Conservation (phyloP, 2,888 invertebrate genomes). For the Biston stratarius region DNA sequence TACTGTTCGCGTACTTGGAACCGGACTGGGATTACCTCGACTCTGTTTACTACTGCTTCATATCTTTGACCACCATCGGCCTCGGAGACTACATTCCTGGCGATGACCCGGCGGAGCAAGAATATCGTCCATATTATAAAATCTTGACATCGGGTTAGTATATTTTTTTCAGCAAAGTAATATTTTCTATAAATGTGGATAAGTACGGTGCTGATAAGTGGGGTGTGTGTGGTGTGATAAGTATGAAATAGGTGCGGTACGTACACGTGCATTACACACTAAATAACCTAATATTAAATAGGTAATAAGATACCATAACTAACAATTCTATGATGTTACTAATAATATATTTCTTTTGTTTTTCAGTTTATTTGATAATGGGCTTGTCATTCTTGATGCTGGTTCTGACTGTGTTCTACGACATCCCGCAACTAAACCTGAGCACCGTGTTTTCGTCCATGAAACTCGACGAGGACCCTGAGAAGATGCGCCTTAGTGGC, state of each 20-base stretch:
- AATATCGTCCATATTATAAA: slow-evolving; percentile 93
- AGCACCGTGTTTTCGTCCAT: slow-evolving; percentile 92
- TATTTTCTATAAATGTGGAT: too few species aligned
- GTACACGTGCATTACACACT: too few species aligned
- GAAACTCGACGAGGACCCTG: slow-evolving; percentile 86
- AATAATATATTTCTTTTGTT: background rate
- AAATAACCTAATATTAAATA: too few species aligned
- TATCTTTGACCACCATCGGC: slow-evolving; percentile 95
- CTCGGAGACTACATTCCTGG: slow-evolving; percentile 96
- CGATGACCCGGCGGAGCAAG: slow-evolving; percentile 89
- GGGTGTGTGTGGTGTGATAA: too few species aligned
- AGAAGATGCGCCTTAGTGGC: slow-evolving; percentile 89
- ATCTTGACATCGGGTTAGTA: slow-evolving; percentile 91
- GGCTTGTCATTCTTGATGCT: slow-evolving; percentile 95
- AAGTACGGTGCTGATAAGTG: too few species aligned
- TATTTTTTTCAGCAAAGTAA: too few species aligned
- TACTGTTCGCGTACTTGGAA: slow-evolving; percentile 91
- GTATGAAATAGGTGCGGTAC: too few species aligned
- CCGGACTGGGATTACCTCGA: slow-evolving; percentile 94
- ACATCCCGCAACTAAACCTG: slow-evolving; percentile 95
- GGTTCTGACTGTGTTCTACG: slow-evolving; percentile 93
- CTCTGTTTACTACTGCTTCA: slow-evolving; percentile 96
- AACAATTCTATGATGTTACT: background rate
- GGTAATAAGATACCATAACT: background rate
- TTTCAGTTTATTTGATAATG: slow-evolving; percentile 91